These are phyloP conservation scores for Cebidichthys violaceus DNA, from an alignment of 2,113 vertebrate genomes.

Conservation along the genomic window DNA sequence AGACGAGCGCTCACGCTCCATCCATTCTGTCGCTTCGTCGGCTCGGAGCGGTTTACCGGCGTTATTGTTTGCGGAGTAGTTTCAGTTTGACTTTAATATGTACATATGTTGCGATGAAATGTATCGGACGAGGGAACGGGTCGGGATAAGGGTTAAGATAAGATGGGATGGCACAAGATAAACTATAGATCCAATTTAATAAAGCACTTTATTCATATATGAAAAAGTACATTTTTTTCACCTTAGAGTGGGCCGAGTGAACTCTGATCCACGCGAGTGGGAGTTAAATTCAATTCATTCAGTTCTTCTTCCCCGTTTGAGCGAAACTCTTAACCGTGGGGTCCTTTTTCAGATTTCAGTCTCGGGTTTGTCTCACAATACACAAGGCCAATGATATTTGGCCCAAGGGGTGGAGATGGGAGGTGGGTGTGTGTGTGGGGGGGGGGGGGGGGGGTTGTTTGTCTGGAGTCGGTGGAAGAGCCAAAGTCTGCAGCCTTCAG, in stretches of 20 bases:
- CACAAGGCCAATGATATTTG: constrained; percentile 33
- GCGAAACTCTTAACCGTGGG: constrained; percentile 1
- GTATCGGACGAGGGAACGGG: neutral
- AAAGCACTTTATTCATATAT: neutral
- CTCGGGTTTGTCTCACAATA: constrained; percentile 14
- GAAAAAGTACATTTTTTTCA: neutral
- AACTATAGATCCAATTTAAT: neutral
- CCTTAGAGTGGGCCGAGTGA: neutral
- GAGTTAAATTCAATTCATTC: constrained; percentile 13
- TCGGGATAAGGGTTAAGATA: too few species aligned
- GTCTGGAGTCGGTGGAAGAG: constrained; percentile 35
- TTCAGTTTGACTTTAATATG: neutral
- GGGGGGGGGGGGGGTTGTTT: constrained; percentile 25
- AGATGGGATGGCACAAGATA: neutral
- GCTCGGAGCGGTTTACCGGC: neutral
- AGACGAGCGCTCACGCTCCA: neutral
- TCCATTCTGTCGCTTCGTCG: constrained; percentile 5
- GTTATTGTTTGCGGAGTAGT: neutral
- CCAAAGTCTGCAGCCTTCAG: constrained; percentile 41
- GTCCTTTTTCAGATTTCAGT: constrained; percentile 25
- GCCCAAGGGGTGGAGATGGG: neutral
- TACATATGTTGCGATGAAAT: neutral
- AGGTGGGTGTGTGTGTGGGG: too few species aligned
- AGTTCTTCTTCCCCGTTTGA: constrained; percentile 31
- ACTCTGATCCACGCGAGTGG: constrained; percentile 7